Conservation (phyloP, 2,113 vertebrate species). For the Electrona antarctica region DNA sequence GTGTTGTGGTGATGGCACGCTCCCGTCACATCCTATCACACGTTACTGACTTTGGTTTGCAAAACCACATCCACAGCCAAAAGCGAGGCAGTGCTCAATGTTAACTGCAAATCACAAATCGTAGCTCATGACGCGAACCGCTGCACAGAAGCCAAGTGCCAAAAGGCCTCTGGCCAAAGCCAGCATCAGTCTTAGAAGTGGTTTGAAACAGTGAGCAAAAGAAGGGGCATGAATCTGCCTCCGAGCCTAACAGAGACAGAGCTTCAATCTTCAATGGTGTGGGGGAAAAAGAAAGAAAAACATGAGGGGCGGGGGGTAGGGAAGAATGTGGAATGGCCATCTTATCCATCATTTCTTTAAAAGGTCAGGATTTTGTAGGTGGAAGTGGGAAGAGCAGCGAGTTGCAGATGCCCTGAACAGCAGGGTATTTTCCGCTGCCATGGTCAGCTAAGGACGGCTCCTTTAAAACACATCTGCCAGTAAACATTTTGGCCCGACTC, state of each 20-base stretch:
- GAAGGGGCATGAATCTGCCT: conserved; percentile 88
- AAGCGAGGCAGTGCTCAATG: conserved; percentile 87
- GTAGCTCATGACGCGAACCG: conserved; percentile 90
- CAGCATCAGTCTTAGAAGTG: conserved; percentile 91
- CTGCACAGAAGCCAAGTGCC: conserved; percentile 91
- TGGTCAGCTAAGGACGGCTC: conserved; percentile 95
- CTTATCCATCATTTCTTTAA: conserved; percentile 94
- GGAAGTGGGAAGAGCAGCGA: conserved; percentile 85
- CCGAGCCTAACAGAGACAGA: conserved; percentile 87
- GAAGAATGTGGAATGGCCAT: conserved; percentile 71
- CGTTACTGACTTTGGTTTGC: conserved; percentile 82
- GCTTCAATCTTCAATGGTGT: conserved; percentile 89
- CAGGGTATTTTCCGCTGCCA: conserved; percentile 97
- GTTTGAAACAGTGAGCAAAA: conserved; percentile 91
- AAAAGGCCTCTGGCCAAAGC: conserved; percentile 86
- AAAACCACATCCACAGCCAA: conserved; percentile 87
- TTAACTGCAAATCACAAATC: conserved; percentile 96
- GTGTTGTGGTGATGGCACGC: conserved; percentile 55
- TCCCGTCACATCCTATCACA: conserved; percentile 74
- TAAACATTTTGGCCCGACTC: conserved; percentile 97
- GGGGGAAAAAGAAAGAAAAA: conserved; percentile 76
- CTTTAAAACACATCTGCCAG: conserved; percentile 96
- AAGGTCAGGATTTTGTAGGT: conserved; percentile 97
- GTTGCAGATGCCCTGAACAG: conserved; percentile 96
- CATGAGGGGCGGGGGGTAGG: conserved; percentile 18